Evolutionary conservation across 2,888 invertebrate species (phyloP), one percentile per base, ranked within the genome.

Genomic region (Cyclophora albipunctata): DNA sequence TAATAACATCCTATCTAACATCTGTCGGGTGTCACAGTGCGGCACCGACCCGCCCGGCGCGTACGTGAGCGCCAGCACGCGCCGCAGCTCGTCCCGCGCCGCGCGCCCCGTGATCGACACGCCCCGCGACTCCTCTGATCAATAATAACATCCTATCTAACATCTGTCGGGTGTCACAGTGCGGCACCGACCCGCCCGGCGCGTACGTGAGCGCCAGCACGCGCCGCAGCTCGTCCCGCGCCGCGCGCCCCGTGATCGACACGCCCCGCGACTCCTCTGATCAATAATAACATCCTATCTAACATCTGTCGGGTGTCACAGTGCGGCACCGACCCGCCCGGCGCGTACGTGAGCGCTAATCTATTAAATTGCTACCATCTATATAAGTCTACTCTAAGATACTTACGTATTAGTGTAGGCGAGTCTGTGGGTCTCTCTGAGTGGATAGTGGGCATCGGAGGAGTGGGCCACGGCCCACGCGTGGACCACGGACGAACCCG

Each of bases 11-110:
- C 20, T 20, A 20, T 20, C 20, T 20, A 20, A 20, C 51, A 98
- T 84, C 54, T 98, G 92, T n/a, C 98, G 87, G 0, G 98, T 96
- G 57, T 97, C 95, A 34, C 99, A 91, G 1, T 99, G 90, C 0
- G 98, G 95, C 99, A 99, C 99, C 87, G 99, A 99, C 1, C 99
- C 99, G 58, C 96, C 95, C 1, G 99, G 99, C 74, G 99, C 97
- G 84, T 99, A 99, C 0, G 98, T 97, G 92, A 99, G 94, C 5
- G 99, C 91, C 7, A 99, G 89, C 49, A 98, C 89, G 0, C 97
- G 90, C 0, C 93, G 91, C 45, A 94, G 90, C 0, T 4, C 7
- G 92, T 20, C 87, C 45, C 90, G 90, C 48, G 20, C 20, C 90
- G 91, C 4, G 89, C 84, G 4, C 90, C 4, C 91, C 1, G 58